These are phyloP conservation scores for Xestia xanthographa DNA, from an alignment of 2,888 invertebrate genomes.

Conservation along the genomic window DNA sequence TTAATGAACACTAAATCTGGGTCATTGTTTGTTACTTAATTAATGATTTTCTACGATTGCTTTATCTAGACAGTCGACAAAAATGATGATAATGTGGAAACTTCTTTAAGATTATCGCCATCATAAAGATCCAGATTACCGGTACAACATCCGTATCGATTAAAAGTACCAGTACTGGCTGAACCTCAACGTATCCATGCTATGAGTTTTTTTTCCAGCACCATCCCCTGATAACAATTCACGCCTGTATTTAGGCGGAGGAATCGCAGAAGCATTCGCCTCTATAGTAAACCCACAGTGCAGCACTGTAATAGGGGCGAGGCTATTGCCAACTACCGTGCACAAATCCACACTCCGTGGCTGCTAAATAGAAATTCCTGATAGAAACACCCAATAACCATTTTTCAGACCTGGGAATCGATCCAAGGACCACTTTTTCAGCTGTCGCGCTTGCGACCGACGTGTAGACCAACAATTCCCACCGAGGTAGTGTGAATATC, in stretches of 20 bases:
- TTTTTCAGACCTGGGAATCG: not conserved
- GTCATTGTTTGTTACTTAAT: constrained; percentile 46
- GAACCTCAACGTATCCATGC: too few relatives aligned
- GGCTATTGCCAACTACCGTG: not conserved
- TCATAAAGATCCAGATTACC: not conserved
- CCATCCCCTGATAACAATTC: not conserved
- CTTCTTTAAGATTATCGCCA: not conserved
- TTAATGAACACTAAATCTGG: constrained; percentile 50
- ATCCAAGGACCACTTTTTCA: not conserved
- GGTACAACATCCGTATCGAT: not conserved
- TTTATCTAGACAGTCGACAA: not conserved
- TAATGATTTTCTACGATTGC: constrained; percentile 22
- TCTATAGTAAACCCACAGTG: not conserved
- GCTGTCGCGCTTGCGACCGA: not conserved
- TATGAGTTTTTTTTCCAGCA: not conserved
- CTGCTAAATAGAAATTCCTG: not conserved
- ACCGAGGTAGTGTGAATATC: not conserved
- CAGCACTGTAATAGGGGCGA: not conserved
- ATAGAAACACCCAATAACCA: not conserved
- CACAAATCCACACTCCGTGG: not conserved
- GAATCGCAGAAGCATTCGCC: not conserved
- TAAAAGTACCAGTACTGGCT: not conserved
- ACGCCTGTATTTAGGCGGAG: not conserved
- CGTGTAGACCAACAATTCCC: not conserved
- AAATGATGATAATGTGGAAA: not conserved